A percentile compares a stretch with the other conserved stretches of the same genome.
phyloP scores from a whole-genome alignment of 1,140 invertebrate genomes.

The Rhyacophila brunnea region DNA sequence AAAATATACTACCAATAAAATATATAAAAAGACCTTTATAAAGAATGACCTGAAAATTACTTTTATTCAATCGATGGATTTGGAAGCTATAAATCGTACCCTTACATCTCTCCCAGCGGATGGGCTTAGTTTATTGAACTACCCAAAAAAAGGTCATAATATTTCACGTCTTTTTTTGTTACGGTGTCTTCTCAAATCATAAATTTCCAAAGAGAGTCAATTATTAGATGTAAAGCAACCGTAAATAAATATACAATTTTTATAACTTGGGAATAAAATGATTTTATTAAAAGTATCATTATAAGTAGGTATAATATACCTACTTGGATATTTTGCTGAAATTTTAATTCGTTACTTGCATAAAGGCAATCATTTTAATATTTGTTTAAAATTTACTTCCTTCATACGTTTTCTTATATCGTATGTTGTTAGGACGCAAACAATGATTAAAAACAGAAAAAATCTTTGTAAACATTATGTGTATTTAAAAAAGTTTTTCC shows the following conservation, averaged over 20 bases:
- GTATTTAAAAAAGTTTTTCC: too few relatives aligned
- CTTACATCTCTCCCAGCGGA: constrained; percentile 21
- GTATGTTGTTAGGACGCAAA: too few relatives aligned
- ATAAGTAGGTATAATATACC: too few relatives aligned
- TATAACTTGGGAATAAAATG: too few relatives aligned
- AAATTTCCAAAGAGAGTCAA: constrained; percentile 4
- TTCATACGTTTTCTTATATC: too few relatives aligned
- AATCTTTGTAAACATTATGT: too few relatives aligned
- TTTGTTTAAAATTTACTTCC: too few relatives aligned
- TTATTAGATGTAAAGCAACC: neutral
- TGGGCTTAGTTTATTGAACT: constrained; percentile 22
- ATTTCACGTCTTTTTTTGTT: constrained; percentile 22
- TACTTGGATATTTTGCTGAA: too few relatives aligned
- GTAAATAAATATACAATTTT: neutral
- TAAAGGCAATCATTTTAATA: too few relatives aligned
- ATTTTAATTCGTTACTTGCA: too few relatives aligned
- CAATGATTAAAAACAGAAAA: too few relatives aligned
- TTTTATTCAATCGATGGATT: constrained; percentile 29
- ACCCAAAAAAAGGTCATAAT: constrained; percentile 25
- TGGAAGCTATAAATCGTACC: constrained; percentile 26
- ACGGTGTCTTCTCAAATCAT: constrained; percentile 16
- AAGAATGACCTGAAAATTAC: constrained; percentile 19
- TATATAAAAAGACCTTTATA: constrained; percentile 19
- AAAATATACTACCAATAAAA: neutral
- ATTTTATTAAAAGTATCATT: too few relatives aligned